A percentile compares a stretch with the other conserved stretches of the same genome.
These are phyloP conservation scores for Argyrosomus regius DNA, from an alignment of 2,797 vertebrate genomes.

Conservation along the genomic window DNA sequence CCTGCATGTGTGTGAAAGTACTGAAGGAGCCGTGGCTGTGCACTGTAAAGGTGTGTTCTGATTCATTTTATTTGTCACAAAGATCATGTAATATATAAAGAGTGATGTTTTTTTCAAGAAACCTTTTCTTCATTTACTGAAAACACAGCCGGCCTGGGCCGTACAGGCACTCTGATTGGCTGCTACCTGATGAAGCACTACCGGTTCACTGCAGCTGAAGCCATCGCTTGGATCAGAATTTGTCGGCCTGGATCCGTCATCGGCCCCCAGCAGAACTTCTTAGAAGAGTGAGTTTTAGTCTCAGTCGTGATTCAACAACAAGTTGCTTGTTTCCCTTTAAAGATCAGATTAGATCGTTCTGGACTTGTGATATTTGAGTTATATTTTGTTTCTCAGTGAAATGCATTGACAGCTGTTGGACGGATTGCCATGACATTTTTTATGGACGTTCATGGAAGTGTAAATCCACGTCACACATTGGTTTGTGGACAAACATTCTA, in stretches of 20 bases:
- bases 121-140: neutral
- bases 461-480: too few species aligned
- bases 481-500: too few species aligned
- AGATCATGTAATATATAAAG: neutral
- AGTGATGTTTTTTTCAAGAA: neutral
- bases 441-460: too few species aligned
- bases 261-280: constrained; percentile 93
- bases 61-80: neutral
- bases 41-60: constrained; percentile 91
- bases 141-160: constrained; percentile 90
- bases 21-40: constrained; percentile 89
- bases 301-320: neutral
- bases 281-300: constrained; percentile 89
- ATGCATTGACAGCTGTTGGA: neutral
- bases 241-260: constrained; percentile 94
- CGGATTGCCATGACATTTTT: neutral
- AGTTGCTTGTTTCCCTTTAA: neutral
- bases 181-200: constrained; percentile 97
- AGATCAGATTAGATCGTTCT: neutral
- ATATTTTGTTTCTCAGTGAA: neutral
- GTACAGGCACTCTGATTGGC: constrained; percentile 93
- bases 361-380: neutral
- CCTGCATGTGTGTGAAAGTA: constrained; percentile 91
- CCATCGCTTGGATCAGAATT: constrained; percentile 93
- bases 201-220: constrained; percentile 91